Conservation (phyloP, 2,888 invertebrate genomes). For the Pemphredon lugubris region DNA sequence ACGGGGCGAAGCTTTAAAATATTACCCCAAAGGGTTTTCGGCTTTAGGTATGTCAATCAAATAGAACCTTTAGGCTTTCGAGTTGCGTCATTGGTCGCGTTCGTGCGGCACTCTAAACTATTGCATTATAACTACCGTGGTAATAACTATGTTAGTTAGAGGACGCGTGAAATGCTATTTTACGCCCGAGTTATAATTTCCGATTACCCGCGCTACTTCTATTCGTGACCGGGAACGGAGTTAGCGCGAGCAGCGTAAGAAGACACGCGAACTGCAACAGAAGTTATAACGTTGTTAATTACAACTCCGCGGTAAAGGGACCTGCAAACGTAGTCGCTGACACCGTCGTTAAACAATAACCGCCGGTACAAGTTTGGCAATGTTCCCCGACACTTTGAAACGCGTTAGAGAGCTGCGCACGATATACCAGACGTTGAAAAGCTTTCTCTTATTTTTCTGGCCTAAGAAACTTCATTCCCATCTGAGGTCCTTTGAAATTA, state of each 20-base stretch:
- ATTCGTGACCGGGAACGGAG: background rate
- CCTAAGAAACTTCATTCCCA: too few relatives aligned
- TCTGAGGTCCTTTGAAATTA: too few relatives aligned
- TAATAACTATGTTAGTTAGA: constrained; percentile 20
- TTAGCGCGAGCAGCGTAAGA: constrained; percentile 7
- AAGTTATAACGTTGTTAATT: constrained; percentile 30
- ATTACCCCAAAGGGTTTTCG: too few relatives aligned
- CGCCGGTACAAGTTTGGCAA: too few relatives aligned
- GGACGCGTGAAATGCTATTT: constrained; percentile 1
- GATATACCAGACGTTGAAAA: too few relatives aligned
- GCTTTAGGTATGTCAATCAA: constrained; percentile 39
- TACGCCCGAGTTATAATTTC: constrained; percentile 26
- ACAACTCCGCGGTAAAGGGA: background rate
- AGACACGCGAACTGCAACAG: constrained; percentile 1
- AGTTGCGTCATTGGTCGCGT: too few relatives aligned
- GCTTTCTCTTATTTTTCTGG: too few relatives aligned
- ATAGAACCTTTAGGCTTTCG: constrained; percentile 28
- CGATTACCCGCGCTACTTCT: constrained; percentile 30
- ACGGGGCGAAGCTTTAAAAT: too few relatives aligned
- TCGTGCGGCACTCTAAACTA: too few relatives aligned
- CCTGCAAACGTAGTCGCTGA: background rate
- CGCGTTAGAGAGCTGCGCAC: too few relatives aligned
- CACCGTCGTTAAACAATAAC: background rate
- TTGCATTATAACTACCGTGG: too few relatives aligned
- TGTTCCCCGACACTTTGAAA: too few relatives aligned